Evolutionary conservation across 2,113 vertebrate genomes (phyloP), one percentile per base, ranked within the genome.

Genomic region (Oxygymnocypris stewartii): DNA sequence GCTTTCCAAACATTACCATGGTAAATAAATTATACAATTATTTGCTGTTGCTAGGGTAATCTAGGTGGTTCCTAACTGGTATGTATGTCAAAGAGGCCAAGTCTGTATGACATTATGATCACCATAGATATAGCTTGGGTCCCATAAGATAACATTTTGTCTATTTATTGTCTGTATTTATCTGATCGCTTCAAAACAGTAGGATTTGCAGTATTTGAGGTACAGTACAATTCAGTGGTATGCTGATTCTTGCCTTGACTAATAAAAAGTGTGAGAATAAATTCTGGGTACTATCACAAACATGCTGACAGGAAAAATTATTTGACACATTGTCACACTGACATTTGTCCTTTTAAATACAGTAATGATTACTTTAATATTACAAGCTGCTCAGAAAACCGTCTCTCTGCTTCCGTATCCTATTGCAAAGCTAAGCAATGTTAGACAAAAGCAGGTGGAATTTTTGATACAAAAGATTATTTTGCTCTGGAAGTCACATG

Each of bases 401-500:
- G 10, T 79, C 6, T 12, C 35, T 65, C 20, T 37, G 9, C 3
- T 54, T 44, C 12, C 54, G 6, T 35, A 47, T 84, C 65, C 51
- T 9, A 1, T 63, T 35, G 75, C 40, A 77, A 49, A 42, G 59
- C 59, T 20, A 28, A 81, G 79, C 59, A 54, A 71, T 71, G 63
- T 69, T 69, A 71, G 13, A 54, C 65, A 79, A 42, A 49, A 73
- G 51, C 44, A 82, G 23, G 88, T 63, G 76, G 86, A 83, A 54
- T 91, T 87, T 82, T 89, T 87, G 13, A 44, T 85, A 90, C 86
- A 91, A 90, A 85, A 89, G 86, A 94, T 94, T 95, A 94, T 95
- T 94, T 95, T 93, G 90, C 91, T 83, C 93, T 93, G 87, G 92
- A 94, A 95, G 92, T 93, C 92, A 94, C 91, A 90, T 94, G 93